Evolutionary conservation across 2,888 invertebrate genomes (phyloP), one percentile per base, ranked within the genome.

Genomic region (Pogonocherus hispidulus): DNA sequence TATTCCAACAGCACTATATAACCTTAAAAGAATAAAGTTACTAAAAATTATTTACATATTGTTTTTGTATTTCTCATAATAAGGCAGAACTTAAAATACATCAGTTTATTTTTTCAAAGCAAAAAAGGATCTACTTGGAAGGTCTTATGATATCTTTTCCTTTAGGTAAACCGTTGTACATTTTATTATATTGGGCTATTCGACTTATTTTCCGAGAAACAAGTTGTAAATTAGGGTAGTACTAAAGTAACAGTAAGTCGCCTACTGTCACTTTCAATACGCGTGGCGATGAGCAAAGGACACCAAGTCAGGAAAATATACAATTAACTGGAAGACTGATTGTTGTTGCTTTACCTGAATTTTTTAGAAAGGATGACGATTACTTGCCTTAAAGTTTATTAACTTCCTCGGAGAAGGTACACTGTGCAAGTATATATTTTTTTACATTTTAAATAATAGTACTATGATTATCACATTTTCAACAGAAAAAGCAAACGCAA

Each of bases 211-310:
- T 41, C 20, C 14, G 1, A 55, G 20, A 14, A 55, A 32, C 14
- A 52, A 55, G 41, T 11, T 32, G 9, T 32, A 54, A 54, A 32
- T 35, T 54, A 54, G 14, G 14, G n/a, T n/a, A 27, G 20, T 27
- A 16, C 9, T n/a, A 52, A 32, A 32, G 6, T 37, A 37, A 19
- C 18, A 19, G 32, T 27, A 32, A 11, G 18, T 32, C 27, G 1
- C 35, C 55, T 55, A 20, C 22, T 41, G n/a, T 41, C 37, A 35
- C 35, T 55, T 55, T 55, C 55, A 55, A 20, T 55, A 8, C 55
- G 55, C 55, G 55, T 55, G 55, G 35, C 55, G 20, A n/a, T 41
- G 19, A 9, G 20, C 19, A 11, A 47, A 47, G n/a, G 11, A 11
- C 9, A 14, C 9, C 11, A 41, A 41, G 11, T 20, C 9, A 5